Evolutionary conservation across 2,113 vertebrate genomes (phyloP).

Genomic region (Mesembrinibis cayennensis): DNA sequence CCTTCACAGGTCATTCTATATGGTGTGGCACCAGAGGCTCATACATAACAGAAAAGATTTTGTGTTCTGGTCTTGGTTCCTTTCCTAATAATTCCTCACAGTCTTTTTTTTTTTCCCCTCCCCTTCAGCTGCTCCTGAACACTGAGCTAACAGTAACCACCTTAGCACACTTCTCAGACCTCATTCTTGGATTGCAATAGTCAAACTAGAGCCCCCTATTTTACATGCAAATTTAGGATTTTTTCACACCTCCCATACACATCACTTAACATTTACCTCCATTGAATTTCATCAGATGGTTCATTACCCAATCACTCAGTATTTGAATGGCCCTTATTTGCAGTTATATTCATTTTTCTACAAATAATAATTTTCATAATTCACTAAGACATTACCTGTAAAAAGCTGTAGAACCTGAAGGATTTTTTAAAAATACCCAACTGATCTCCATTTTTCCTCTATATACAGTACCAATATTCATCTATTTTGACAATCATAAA

Average conservation of each 20-base stretch:
- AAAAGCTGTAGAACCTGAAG: not conserved
- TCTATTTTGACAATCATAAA: not conserved
- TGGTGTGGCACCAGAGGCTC: not conserved
- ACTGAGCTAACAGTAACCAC: not conserved
- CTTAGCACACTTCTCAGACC: not conserved
- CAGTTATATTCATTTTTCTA: not conserved
- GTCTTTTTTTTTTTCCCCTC: no score
- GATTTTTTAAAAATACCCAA: not conserved
- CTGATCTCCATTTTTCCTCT: not conserved
- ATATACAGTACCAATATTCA: not conserved
- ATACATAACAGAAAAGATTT: not conserved
- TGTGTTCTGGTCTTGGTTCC: not conserved
- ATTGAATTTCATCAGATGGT: not conserved
- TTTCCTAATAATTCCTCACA: not conserved
- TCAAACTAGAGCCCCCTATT: not conserved
- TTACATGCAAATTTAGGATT: not conserved
- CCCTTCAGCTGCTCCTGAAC: not conserved
- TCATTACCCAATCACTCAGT: not conserved
- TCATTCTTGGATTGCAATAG: not conserved
- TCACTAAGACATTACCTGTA: not conserved
- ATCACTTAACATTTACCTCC: not conserved
- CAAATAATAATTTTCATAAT: not conserved
- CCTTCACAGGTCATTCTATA: not conserved
- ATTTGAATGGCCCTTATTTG: not conserved
- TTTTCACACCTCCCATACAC: not conserved